phyloP scores from a whole-genome alignment of 2,888 invertebrate genomes.

The Drosophila tripunctata region DNA sequence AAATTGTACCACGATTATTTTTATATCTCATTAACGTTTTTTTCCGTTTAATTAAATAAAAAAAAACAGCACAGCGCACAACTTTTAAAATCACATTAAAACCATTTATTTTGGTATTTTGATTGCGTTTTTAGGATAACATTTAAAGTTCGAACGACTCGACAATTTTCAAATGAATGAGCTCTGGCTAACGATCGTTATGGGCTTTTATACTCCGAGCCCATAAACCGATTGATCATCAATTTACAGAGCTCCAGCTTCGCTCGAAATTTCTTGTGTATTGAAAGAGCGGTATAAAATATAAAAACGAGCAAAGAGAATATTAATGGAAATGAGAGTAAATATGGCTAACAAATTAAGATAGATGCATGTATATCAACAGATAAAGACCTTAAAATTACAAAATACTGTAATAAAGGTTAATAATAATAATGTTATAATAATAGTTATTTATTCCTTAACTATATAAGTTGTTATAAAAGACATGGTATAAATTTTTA shows the following conservation, averaged over 20 bases:
- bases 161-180: conserved; percentile 79
- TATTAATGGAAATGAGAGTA: conserved; percentile 2
- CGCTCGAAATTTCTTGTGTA: conserved; percentile 18
- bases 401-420: too few species aligned
- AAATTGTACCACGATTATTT: conserved; percentile 83
- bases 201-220: conserved; percentile 69
- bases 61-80: conserved; percentile 10
- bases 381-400: not conserved
- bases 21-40: conserved; percentile 84
- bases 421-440: too few species aligned
- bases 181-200: conserved; percentile 53
- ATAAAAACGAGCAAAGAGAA: not conserved
- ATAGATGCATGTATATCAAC: conserved; percentile 1
- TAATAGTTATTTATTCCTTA: too few species aligned
- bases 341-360: conserved; percentile 27
- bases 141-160: conserved; percentile 65
- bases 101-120: too few species aligned
- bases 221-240: conserved; percentile 3
- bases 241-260: not conserved
- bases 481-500: too few species aligned
- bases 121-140: not conserved
- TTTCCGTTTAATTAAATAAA: conserved; percentile 17
- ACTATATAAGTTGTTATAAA: too few species aligned
- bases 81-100: not conserved
- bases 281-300: conserved; percentile 26